Evolutionary conservation across 2,888 invertebrate genomes (phyloP).

Genomic region (Acrobasis consociella): DNA sequence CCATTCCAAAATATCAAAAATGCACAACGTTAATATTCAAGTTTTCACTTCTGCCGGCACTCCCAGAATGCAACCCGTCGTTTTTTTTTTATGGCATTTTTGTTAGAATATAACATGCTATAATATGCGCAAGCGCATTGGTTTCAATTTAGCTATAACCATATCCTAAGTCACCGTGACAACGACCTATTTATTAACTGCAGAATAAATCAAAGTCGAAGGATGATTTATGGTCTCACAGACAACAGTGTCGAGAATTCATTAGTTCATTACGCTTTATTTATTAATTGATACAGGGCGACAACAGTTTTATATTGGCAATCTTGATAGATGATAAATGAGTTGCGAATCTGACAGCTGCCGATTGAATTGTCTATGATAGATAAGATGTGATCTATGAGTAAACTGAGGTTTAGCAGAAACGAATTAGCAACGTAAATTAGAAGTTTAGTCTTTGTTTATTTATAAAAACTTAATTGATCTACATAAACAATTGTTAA

Average conservation of each 20-base stretch:
- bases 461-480: no score
- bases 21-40: no score
- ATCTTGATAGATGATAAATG: neutral
- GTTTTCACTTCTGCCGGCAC: no score
- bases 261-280: conserved; percentile 7
- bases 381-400: neutral
- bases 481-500: no score
- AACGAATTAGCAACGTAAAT: neutral
- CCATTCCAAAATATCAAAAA: no score
- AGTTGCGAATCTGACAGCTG: neutral
- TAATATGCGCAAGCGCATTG: neutral
- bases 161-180: neutral
- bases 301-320: neutral
- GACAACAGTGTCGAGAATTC: neutral
- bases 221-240: neutral
- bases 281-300: neutral
- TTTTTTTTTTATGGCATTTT: no score
- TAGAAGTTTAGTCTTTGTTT: no score
- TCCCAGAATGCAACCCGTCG: no score
- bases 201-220: conserved; percentile 9
- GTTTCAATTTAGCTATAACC: neutral
- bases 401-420: neutral
- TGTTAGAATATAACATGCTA: no score
- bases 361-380: neutral
- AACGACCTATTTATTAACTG: neutral